phyloP scores from a whole-genome alignment of 2,797 vertebrate species.

The Rhabdophis nuchalis region DNA sequence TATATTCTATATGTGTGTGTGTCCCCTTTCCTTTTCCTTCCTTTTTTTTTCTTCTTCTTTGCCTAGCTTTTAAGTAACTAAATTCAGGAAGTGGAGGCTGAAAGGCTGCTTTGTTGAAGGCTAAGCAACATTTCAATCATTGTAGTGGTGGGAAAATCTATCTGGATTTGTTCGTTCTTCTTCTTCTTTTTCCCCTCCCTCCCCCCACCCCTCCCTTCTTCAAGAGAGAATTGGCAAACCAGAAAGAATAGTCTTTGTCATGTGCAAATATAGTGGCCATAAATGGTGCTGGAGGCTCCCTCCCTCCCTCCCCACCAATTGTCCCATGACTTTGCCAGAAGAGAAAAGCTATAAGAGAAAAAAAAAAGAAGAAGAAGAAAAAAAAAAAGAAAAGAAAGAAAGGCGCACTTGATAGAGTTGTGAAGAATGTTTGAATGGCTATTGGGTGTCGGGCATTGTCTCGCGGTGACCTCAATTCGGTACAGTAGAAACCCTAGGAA shows the following conservation, averaged over 20 bases:
- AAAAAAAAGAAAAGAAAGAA: slow-evolving; percentile 81
- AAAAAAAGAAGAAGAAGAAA: slow-evolving; percentile 83
- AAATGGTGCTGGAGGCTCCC: slow-evolving; percentile 72
- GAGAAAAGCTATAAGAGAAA: slow-evolving; percentile 83
- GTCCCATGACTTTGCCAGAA: slow-evolving; percentile 81
- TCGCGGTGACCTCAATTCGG: slow-evolving; percentile 96
- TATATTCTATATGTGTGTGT: slow-evolving; percentile 56
- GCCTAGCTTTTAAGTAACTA: slow-evolving; percentile 17
- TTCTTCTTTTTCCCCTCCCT: slow-evolving; percentile 25
- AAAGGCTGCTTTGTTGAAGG: slow-evolving; percentile 56
- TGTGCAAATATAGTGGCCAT: slow-evolving; percentile 78
- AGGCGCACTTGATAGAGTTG: slow-evolving; percentile 96
- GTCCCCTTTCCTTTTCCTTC: neutral
- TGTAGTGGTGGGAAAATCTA: slow-evolving; percentile 77
- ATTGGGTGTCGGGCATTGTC: slow-evolving; percentile 97
- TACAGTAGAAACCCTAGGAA: slow-evolving; percentile 96
- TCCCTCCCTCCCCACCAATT: slow-evolving; percentile 63
- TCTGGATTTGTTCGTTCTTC: slow-evolving; percentile 67
- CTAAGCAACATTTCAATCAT: slow-evolving; percentile 67
- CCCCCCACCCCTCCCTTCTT: too few relatives aligned
- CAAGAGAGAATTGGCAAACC: slow-evolving; percentile 63
- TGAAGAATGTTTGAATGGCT: slow-evolving; percentile 91
- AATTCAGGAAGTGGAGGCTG: slow-evolving; percentile 56
- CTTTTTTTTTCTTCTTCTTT: slow-evolving; percentile 5
- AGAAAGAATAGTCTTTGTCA: slow-evolving; percentile 79